Base-by-base conservation (phyloP, 2,113 vertebrate genomes). In the Aplodontia rufa region DNA sequence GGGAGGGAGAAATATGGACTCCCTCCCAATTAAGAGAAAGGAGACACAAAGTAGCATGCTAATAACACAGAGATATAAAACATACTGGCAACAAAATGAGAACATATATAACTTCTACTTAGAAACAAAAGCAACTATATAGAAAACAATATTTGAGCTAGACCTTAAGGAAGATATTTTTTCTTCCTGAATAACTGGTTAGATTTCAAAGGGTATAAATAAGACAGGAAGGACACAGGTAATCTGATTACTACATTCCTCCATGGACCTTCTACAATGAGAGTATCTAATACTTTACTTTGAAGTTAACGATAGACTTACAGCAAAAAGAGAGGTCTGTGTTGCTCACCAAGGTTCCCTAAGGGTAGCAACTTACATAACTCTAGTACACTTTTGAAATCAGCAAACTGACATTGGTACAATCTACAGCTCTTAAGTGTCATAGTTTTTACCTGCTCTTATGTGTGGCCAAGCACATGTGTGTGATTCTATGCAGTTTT, bases 241-340 rank as follows among this genome's bases (percentile, higher is more conserved):
- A 71, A 37, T 47, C 87, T 80, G 66, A 55, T 87, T 80, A 79
- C n/a, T 84, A 79, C 14, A 60, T 7, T 87, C 49, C 28, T 92
- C n/a, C 62, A 80, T 17, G 3, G 42, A 66, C 26, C n/a, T 47
- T 83, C 47, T 66, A 90, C n/a, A 64, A 1, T 81, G 35, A 93
- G 42, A n/a, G 10, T 69, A 45, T 87, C 95, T 64, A 93, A 51
- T 16, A 55, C 58, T 95, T 93, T 91, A 79, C 32, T 55, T 81
- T 17, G 86, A 49, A 22, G n/a, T n/a, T 60, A 81, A 88, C 37
- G 40, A 45, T 9, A 95, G 37, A 87, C 17, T 22, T 24, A 58
- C 55, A 58, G 55, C 60, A 66, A 16, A 66, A 6, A 7, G 14
- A n/a, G n/a, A n/a, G 30, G 90, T n/a, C 42, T 66, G 7, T 9